These are phyloP conservation scores for Rosalia funebris DNA, from an alignment of 2,888 invertebrate species.

Conservation along the genomic window DNA sequence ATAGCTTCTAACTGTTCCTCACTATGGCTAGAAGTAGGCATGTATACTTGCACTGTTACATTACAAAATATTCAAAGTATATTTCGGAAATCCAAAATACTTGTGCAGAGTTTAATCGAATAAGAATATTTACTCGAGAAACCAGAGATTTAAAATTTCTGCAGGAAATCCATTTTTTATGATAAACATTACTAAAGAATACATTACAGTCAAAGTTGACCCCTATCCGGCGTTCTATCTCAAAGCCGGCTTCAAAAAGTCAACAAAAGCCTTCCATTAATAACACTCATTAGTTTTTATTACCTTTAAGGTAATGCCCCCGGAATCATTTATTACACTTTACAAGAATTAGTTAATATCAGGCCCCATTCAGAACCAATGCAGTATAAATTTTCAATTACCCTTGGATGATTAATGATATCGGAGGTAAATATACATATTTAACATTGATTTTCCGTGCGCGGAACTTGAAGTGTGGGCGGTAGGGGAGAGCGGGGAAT, in stretches of 20 bases:
- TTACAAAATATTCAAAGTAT: too few relatives aligned
- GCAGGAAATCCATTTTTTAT: too few relatives aligned
- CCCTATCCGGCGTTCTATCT: too few relatives aligned
- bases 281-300: constrained; percentile 4
- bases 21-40: too few relatives aligned
- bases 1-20: too few relatives aligned
- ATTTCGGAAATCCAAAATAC: too few relatives aligned
- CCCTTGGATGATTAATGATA: constrained; percentile 35
- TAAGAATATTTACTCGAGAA: too few relatives aligned
- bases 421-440: constrained; percentile 36
- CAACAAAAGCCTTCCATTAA: constrained; percentile 3
- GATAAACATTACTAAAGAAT: too few relatives aligned
- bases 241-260: not conserved
- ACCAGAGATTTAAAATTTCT: too few relatives aligned
- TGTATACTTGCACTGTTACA: too few relatives aligned
- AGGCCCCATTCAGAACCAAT: constrained; percentile 36
- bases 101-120: too few relatives aligned
- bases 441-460: constrained; percentile 31
- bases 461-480: constrained; percentile 11
- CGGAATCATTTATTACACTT: constrained; percentile 14
- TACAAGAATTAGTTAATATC: constrained; percentile 34
- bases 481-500: constrained; percentile 26
- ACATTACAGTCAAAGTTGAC: too few relatives aligned
- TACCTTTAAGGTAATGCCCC: not conserved
- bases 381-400: constrained; percentile 41